Base-by-base conservation (phyloP, 1,140 invertebrate genomes). In the Sweltsa coloradensis region DNA sequence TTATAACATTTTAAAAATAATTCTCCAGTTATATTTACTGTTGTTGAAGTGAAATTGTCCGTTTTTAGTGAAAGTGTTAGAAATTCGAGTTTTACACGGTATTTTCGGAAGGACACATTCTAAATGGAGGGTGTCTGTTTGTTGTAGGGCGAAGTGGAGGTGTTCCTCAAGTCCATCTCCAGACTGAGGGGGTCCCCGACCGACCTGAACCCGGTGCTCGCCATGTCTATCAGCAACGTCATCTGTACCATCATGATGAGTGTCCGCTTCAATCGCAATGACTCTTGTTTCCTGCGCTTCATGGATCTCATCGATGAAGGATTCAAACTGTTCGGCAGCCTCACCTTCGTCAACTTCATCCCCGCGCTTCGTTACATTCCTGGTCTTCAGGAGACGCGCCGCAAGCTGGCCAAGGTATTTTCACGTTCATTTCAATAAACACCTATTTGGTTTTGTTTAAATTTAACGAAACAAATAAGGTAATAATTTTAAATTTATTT, bases 241-340 rank as follows among this genome's bases (percentile, higher is more conserved):
- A 92, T 96, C 48, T 92, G 89, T 61, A 83, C 81, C 21, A 77
- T 95, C 25, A 75, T 90, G 51, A 94, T 95, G 88, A 85, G 84
- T 14, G 78, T 88, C 0, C 71, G 88, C 5, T 95, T 92, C 61
- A 74, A 77, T 34, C 74, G 81, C 50, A 77, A 83, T 13, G 87
- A 91, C 55, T 62, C 67, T 1, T 71, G 75, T 14, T 94, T 93
- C 65, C 67, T 73, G 16, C 68, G 84, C 29, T 85, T 91, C 57
- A 89, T 88, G 72, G 63, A 72, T 29, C 69, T 91, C 3, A 88
- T 91, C 52, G 86, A 91, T 53, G 89, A 93, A 66, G 89, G 89
- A 11, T 92, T 93, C 73, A 72, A 74, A 39, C 71, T 93, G 0
- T 89, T 92, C 52, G 83, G 84, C 4, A 71, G 70, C 0, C 68